Evolutionary conservation across 2,797 vertebrate species (phyloP).

Genomic region (Limnodromus scolopaceus): DNA sequence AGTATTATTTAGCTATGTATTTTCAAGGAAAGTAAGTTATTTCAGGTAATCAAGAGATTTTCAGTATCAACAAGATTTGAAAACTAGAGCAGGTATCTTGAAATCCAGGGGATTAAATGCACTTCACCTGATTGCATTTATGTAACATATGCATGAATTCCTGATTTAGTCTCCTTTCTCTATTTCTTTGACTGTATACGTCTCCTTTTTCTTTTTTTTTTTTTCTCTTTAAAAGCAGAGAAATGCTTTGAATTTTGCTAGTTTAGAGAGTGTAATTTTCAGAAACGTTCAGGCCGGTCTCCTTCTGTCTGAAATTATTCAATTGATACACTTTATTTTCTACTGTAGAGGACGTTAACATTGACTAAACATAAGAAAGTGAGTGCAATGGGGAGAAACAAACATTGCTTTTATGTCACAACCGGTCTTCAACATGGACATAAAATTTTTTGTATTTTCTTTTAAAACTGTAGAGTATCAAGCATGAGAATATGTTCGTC

Average conservation of each 20-base stretch:
- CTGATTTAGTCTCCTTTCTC: background rate
- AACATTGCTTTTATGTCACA: background rate
- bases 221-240: background rate
- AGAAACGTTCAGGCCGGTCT: background rate
- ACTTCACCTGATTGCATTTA: constrained; percentile 47
- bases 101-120: constrained; percentile 23
- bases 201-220: too few species aligned
- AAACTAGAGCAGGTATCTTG: constrained; percentile 31
- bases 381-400: background rate
- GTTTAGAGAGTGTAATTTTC: background rate
- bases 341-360: background rate
- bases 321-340: background rate
- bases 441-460: background rate
- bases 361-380: background rate
- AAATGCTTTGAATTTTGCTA: background rate
- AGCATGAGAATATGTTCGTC: background rate
- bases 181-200: background rate
- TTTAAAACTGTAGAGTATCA: background rate
- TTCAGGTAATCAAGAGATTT: constrained; percentile 19
- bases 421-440: background rate
- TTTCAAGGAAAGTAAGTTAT: background rate
- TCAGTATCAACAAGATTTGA: background rate
- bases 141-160: constrained; percentile 27
- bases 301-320: background rate
- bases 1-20: background rate